These are phyloP conservation scores for Columbina picui DNA, from an alignment of 2,113 vertebrate genomes.

Conservation along the genomic window DNA sequence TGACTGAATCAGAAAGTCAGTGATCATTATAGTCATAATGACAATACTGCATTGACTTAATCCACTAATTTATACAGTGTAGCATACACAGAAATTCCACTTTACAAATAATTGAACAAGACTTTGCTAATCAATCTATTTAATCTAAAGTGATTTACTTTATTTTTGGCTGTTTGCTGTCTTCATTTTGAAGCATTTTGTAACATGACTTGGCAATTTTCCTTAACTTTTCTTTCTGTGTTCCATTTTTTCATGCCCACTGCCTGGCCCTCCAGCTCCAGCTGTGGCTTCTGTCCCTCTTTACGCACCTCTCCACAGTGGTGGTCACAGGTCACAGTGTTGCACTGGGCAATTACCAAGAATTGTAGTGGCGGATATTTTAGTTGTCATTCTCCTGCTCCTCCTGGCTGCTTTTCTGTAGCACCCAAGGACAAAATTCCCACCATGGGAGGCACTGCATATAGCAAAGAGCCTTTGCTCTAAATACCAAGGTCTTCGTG, in stretches of 20 bases:
- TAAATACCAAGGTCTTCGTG: neutral
- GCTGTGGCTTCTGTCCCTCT: neutral
- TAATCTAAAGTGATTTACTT: neutral
- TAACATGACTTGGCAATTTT: neutral
- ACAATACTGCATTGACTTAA: neutral
- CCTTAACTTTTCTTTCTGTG: neutral
- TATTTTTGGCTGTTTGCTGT: neutral
- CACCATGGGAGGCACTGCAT: neutral
- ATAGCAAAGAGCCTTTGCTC: neutral
- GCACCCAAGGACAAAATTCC: neutral
- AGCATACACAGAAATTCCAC: neutral
- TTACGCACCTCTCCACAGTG: rapidly evolving
- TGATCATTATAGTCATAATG: neutral
- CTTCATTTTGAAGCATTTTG: neutral
- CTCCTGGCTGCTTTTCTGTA: neutral
- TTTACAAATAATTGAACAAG: neutral
- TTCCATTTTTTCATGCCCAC: neutral
- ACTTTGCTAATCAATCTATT: neutral
- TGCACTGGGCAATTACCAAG: neutral
- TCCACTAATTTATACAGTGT: neutral
- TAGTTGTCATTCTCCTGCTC: neutral
- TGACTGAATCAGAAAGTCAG: neutral
- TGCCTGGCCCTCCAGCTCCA: neutral
- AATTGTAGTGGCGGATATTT: neutral
- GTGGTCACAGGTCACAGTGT: neutral